Evolutionary conservation across 2,113 vertebrate species (phyloP).

Genomic region (Equus quagga): DNA sequence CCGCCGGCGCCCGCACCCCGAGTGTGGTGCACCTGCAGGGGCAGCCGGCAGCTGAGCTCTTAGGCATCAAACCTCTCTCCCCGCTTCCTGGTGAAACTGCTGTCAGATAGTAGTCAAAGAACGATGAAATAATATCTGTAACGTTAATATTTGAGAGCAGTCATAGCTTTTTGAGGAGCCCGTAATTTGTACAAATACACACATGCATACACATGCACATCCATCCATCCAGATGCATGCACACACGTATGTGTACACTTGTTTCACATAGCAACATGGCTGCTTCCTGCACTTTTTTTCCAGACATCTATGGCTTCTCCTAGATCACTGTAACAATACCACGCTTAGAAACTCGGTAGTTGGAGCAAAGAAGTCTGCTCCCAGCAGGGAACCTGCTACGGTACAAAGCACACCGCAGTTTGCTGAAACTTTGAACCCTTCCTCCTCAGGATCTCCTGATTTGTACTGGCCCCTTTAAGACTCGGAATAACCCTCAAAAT

Average conservation of each 20-base stretch:
- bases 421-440: slow-evolving; percentile 44
- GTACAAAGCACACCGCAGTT: not conserved
- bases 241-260: not conserved
- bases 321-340: not conserved
- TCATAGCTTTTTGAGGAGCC: not conserved
- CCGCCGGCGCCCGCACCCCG: not conserved
- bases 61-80: not conserved
- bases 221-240: not conserved
- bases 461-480: slow-evolving; percentile 55
- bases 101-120: not conserved
- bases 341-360: not conserved
- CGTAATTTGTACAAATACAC: not conserved
- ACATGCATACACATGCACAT: not conserved
- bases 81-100: not conserved
- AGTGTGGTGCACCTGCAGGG: not conserved
- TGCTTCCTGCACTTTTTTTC: slow-evolving; percentile 53
- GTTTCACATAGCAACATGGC: slow-evolving; percentile 34
- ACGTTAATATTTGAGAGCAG: not conserved
- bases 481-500: slow-evolving; percentile 34
- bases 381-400: slow-evolving; percentile 17
- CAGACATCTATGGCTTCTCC: slow-evolving; percentile 57
- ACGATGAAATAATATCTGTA: not conserved
- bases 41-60: not conserved
- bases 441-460: slow-evolving; percentile 55
- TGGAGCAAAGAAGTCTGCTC: slow-evolving; percentile 42